Conservation (phyloP, 37 sponge, comb jelly and placozoan genomes). For the Ianthella basta region DNA sequence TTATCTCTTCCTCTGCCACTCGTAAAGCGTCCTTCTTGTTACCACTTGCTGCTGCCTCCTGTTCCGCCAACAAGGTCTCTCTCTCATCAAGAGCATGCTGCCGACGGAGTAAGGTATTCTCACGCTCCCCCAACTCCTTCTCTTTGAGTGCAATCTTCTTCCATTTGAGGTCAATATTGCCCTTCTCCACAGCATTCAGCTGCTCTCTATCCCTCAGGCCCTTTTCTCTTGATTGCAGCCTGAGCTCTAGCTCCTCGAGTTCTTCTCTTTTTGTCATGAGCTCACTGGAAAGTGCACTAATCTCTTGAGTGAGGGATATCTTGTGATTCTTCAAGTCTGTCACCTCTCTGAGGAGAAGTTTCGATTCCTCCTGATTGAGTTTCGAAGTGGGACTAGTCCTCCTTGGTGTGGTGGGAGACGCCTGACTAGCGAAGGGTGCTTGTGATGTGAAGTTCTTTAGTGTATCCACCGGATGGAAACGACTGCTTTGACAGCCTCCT, state of each 20-base stretch:
- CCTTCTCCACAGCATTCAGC: neutral
- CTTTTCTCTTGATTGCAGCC: neutral
- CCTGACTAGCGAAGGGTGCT: too few species aligned
- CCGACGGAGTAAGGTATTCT: neutral
- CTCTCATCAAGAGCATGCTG: conserved; percentile 14
- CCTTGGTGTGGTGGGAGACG: too few species aligned
- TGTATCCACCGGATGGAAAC: too few species aligned
- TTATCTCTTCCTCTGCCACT: neutral
- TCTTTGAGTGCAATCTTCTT: neutral
- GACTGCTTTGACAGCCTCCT: too few species aligned
- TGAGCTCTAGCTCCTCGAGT: neutral
- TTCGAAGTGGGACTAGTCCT: too few species aligned
- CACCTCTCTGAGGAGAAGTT: conserved; percentile 5
- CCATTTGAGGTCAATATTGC: conserved; percentile 14
- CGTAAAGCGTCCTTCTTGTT: neutral
- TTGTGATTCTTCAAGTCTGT: conserved; percentile 21
- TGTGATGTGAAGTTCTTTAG: too few species aligned
- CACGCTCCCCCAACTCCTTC: neutral
- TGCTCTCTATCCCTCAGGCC: neutral
- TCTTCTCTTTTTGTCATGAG: neutral
- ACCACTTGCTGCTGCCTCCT: neutral
- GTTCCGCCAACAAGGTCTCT: neutral
- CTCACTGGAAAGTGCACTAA: neutral
- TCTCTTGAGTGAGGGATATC: neutral
- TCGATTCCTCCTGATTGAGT: neutral